Conservation (phyloP, 2,888 invertebrate species). For the Drosophila peninsularis region DNA sequence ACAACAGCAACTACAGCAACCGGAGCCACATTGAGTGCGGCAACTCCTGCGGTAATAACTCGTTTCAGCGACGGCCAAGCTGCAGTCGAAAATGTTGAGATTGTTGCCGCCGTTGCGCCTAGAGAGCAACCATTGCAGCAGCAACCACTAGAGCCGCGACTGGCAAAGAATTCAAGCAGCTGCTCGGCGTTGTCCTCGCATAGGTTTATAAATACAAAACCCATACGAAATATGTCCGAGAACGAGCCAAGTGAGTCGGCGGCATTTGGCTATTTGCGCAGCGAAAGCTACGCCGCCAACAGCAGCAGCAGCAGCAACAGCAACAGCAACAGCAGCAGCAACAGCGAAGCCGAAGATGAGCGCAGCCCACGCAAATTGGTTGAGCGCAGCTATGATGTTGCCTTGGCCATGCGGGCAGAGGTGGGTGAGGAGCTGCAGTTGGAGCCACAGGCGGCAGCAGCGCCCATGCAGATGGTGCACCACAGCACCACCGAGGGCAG, state of each 20-base stretch:
- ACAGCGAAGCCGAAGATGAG: conserved; percentile 46
- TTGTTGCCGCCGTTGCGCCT: conserved; percentile 55
- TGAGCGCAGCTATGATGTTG: conserved; percentile 82
- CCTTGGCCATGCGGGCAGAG: conserved; percentile 48
- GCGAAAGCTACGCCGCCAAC: conserved; percentile 65
- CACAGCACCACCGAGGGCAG: conserved; percentile 64
- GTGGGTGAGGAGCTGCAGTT: neutral
- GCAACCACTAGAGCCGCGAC: conserved; percentile 40
- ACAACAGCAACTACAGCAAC: conserved; percentile 42
- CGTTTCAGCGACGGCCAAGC: conserved; percentile 56
- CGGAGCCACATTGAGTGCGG: conserved; percentile 39
- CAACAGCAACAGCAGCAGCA: conserved; percentile 40
- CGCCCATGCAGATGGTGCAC: conserved; percentile 39
- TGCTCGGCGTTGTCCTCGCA: conserved; percentile 42
- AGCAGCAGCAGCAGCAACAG: conserved; percentile 49
- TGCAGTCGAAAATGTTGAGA: conserved; percentile 74
- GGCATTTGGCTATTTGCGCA: conserved; percentile 55
- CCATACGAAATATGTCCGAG: conserved; percentile 48
- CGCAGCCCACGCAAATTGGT: conserved; percentile 63
- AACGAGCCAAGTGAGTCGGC: conserved; percentile 25
- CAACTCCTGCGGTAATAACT: conserved; percentile 77
- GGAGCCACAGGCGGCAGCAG: neutral
- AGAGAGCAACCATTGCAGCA: conserved; percentile 59
- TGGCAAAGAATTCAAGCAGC: conserved; percentile 58
- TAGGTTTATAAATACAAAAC: conserved; percentile 39